These are phyloP conservation scores for Thereva nobilitata DNA, from an alignment of 2,888 invertebrate genomes.

Conservation along the genomic window DNA sequence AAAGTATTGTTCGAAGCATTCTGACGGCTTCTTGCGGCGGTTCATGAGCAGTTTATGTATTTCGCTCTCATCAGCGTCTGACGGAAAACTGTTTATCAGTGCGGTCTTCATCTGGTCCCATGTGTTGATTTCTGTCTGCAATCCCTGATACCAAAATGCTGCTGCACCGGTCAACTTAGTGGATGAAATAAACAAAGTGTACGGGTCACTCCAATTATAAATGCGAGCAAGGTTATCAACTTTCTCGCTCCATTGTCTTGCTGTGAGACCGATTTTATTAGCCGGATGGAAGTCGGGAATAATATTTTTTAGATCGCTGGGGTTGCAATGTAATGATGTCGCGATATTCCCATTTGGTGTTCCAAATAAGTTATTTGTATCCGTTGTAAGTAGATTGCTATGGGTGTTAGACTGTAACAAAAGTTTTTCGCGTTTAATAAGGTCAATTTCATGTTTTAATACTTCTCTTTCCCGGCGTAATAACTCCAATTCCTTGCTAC, in stretches of 20 bases:
- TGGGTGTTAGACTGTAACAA: background rate
- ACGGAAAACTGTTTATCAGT: background rate
- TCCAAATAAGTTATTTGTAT: background rate
- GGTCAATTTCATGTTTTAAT: background rate
- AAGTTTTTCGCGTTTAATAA: conserved; percentile 1
- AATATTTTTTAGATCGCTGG: background rate
- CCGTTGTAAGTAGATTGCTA: background rate
- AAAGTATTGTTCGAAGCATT: conserved; percentile 2
- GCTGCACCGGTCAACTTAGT: background rate
- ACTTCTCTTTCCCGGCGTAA: background rate
- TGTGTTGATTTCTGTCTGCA: background rate
- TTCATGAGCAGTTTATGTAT: background rate
- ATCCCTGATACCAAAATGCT: background rate
- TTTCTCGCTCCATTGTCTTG: background rate
- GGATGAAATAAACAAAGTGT: background rate
- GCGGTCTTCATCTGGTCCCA: background rate
- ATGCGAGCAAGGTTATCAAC: background rate
- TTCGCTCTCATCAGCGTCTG: background rate
- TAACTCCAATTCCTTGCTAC: background rate
- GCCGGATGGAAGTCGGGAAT: background rate
- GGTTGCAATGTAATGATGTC: background rate
- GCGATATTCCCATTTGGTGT: background rate
- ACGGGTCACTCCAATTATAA: background rate
- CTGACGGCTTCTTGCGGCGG: background rate
- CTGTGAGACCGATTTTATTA: background rate